phyloP scores from a whole-genome alignment of 2,113 vertebrate species.

The Dasyurus viverrinus region DNA sequence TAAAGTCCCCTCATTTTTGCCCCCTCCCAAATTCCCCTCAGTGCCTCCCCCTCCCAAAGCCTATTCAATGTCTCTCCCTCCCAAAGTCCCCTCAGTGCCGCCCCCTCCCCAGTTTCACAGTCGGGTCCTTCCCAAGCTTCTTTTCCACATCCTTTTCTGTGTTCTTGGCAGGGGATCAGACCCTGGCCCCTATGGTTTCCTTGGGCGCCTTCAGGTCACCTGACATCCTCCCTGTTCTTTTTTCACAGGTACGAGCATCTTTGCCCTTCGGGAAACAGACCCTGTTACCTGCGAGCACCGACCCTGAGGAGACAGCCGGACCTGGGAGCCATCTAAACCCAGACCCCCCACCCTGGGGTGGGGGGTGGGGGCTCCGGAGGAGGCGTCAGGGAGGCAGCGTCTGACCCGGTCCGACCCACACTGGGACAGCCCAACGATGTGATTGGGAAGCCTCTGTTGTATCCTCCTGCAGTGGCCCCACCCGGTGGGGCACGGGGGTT shows the following conservation, averaged over 20 bases:
- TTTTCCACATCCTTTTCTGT: too few species aligned
- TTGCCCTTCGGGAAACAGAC: neutral
- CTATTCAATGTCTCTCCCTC: too few species aligned
- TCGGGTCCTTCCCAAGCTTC: too few species aligned
- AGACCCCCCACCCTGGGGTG: neutral
- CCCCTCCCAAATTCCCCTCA: too few species aligned
- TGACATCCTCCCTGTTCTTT: neutral
- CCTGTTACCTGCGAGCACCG: neutral
- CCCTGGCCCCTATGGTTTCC: neutral
- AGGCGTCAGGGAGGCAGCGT: too few species aligned
- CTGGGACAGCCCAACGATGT: neutral
- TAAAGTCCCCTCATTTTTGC: too few species aligned
- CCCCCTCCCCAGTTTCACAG: too few species aligned
- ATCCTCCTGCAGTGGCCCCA: neutral
- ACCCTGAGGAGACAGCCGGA: neutral
- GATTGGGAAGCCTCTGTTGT: accelerated
- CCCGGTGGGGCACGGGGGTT: too few species aligned
- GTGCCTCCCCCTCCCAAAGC: too few species aligned
- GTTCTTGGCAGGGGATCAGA: neutral
- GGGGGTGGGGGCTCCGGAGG: neutral
- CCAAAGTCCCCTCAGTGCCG: too few species aligned
- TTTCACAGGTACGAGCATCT: neutral
- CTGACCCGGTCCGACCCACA: too few species aligned
- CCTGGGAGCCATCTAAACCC: neutral
- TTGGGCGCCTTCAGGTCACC: neutral